phyloP scores from a whole-genome alignment of 2,113 vertebrate genomes.

The Vulpes lagopus region DNA sequence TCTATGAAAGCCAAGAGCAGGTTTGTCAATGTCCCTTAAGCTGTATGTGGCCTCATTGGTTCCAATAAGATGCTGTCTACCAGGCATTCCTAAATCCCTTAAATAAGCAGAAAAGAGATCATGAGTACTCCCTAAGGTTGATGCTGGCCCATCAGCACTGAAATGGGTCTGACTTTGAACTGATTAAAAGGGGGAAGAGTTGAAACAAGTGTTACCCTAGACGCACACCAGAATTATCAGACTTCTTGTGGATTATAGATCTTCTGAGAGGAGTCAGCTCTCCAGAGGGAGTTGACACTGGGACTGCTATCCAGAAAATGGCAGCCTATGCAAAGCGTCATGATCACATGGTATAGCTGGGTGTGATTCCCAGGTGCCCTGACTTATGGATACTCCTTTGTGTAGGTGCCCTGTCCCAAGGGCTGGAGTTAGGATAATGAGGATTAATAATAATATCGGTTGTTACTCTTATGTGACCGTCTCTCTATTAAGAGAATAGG shows the following conservation, averaged over 20 bases:
- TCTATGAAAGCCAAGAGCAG: neutral
- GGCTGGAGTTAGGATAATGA: neutral
- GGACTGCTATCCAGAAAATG: neutral
- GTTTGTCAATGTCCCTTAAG: slow-evolving; percentile 23
- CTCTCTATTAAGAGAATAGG: neutral
- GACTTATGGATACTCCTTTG: neutral
- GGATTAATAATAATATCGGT: neutral
- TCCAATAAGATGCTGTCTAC: slow-evolving; percentile 44
- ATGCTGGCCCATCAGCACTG: slow-evolving; percentile 34
- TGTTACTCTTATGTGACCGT: neutral
- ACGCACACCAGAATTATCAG: slow-evolving; percentile 12
- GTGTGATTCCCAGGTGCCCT: neutral
- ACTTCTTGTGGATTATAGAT: neutral
- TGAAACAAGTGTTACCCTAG: slow-evolving; percentile 49
- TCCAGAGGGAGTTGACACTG: neutral
- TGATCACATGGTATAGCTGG: rapidly evolving
- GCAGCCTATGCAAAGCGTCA: neutral
- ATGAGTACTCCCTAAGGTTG: neutral
- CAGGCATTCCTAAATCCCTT: slow-evolving; percentile 34
- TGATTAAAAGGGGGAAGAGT: slow-evolving; percentile 33
- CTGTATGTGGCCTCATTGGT: slow-evolving; percentile 45
- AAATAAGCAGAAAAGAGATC: slow-evolving; percentile 44
- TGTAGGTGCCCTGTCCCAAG: slow-evolving; percentile 12
- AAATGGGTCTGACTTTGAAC: slow-evolving; percentile 61
- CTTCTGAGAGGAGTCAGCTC: neutral